Evolutionary conservation across 92 coral and sea anemone genomes (phyloP).

Genomic region (Palythoa heliodiscus): DNA sequence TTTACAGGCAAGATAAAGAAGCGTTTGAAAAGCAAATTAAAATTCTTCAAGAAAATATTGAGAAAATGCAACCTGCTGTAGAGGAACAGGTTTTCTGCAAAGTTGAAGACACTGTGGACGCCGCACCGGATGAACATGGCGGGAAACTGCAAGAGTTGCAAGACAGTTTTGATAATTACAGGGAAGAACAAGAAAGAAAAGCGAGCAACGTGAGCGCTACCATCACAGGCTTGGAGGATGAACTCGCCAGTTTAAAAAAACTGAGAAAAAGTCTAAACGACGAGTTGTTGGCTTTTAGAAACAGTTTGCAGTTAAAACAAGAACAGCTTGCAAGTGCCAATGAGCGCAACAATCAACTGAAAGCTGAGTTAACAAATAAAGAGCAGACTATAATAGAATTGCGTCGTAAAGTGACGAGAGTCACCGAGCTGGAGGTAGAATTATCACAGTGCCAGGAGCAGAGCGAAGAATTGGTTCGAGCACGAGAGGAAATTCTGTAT

Average conservation of each 20-base stretch:
- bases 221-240: conserved; percentile 3
- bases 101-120: conserved; percentile 27
- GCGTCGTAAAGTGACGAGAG: conserved; percentile 48
- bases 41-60: conserved; percentile 7
- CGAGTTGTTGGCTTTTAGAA: conserved; percentile 25
- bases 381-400: conserved; percentile 59
- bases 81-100: conserved; percentile 25
- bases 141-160: conserved; percentile 8
- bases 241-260: conserved; percentile 17
- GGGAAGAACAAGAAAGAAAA: conserved; percentile 10
- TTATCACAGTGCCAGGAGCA: not conserved
- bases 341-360: conserved; percentile 68
- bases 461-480: conserved; percentile 8
- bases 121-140: conserved; percentile 3
- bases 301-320: conserved; percentile 20
- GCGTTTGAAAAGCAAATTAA: not conserved
- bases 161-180: conserved; percentile 13
- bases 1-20: not conserved
- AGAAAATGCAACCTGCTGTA: not conserved
- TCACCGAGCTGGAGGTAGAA: conserved; percentile 22
- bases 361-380: conserved; percentile 67
- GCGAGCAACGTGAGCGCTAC: not conserved
- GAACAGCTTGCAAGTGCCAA: conserved; percentile 37
- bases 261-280: conserved; percentile 28
- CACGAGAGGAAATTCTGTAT: conserved; percentile 12